Evolutionary conservation across 2,113 vertebrate species (phyloP).

Genomic region (Leptobrachium ailaonicum): DNA sequence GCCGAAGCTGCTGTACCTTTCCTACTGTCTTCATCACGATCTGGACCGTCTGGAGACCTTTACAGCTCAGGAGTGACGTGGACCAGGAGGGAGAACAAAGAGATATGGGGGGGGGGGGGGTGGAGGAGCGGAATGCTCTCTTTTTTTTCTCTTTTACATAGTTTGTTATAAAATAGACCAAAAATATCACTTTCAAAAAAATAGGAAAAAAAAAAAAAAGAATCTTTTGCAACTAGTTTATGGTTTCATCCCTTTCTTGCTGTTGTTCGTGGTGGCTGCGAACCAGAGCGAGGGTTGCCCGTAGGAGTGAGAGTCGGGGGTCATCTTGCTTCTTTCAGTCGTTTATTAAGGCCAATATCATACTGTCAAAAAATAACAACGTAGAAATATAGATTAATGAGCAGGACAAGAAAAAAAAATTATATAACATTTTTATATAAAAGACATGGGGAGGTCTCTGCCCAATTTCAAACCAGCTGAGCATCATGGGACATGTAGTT

Average conservation of each 20-base stretch:
- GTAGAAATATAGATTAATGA: no score
- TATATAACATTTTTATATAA: background rate
- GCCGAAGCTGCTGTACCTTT: no score
- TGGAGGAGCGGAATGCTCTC: background rate
- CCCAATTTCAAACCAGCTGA: no score
- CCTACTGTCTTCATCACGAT: no score
- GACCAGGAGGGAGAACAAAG: no score
- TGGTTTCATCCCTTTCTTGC: constrained; percentile 25
- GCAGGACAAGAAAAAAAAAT: background rate
- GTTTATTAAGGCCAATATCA: constrained; percentile 97
- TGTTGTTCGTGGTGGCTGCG: constrained; percentile 55
- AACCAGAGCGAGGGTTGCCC: constrained; percentile 40
- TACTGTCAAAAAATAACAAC: constrained; percentile 67
- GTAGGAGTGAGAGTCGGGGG: constrained; percentile 16
- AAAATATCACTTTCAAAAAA: constrained; percentile 72
- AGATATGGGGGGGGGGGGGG: no score
- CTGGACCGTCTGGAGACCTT: no score
- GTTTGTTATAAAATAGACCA: constrained; percentile 82
- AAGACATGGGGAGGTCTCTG: no score
- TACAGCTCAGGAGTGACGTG: no score
- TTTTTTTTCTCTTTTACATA: constrained; percentile 66
- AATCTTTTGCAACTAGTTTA: constrained; percentile 64
- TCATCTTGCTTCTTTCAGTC: constrained; percentile 73
- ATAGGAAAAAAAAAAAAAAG: constrained; percentile 71
- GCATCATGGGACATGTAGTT: no score